These are phyloP conservation scores for Eupithecia centaureata DNA, from an alignment of 2,888 invertebrate genomes.

Conservation along the genomic window DNA sequence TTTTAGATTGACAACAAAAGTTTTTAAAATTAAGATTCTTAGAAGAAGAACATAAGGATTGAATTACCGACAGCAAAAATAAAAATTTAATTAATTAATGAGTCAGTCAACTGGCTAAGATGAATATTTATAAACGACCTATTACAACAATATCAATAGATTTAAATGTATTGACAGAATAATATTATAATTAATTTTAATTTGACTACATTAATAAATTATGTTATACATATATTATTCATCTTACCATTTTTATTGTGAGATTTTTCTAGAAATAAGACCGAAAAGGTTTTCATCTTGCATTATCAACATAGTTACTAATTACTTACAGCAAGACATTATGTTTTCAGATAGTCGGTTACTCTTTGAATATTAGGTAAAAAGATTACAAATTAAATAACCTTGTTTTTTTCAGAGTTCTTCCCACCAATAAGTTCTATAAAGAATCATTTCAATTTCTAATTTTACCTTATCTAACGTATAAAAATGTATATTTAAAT, in stretches of 20 bases:
- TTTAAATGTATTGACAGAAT: conserved; percentile 27
- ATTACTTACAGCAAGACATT: too few relatives aligned
- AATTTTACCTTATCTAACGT: conserved; percentile 44
- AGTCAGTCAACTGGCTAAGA: conserved; percentile 14
- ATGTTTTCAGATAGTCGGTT: too few relatives aligned
- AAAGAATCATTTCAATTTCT: conserved; percentile 33
- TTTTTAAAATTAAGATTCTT: too few relatives aligned
- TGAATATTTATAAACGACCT: conserved; percentile 22
- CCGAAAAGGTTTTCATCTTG: background rate
- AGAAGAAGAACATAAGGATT: background rate
- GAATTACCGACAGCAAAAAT: background rate
- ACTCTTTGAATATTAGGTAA: too few relatives aligned
- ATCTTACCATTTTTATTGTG: background rate
- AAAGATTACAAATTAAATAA: background rate
- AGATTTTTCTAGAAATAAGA: background rate
- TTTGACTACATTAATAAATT: conserved; percentile 24
- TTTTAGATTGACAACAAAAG: too few relatives aligned
- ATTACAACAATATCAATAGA: conserved; percentile 23
- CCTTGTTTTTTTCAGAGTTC: background rate
- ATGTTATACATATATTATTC: conserved; percentile 9
- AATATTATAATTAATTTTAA: conserved; percentile 27
- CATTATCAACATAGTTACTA: too few relatives aligned
- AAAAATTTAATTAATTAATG: background rate
- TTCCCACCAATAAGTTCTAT: background rate
- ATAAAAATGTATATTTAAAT: conserved; percentile 49